Percentiles rank a stretch among this genome's conserved stretches.
Evolutionary conservation across 2,797 vertebrate genomes (phyloP).

Genomic region (Anniella stebbinsi): DNA sequence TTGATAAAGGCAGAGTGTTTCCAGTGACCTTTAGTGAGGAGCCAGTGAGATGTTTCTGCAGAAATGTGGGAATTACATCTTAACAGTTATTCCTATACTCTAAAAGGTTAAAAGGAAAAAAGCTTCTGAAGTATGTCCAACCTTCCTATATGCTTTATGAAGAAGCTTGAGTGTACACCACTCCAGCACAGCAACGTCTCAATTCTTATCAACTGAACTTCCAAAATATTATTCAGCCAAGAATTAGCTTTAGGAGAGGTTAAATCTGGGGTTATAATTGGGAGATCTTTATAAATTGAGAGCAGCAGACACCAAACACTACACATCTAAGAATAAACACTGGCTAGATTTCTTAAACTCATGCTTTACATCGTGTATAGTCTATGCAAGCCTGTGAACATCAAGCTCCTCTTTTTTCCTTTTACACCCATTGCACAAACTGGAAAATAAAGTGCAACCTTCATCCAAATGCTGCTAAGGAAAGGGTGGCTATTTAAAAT

Average conservation of each 20-base stretch:
- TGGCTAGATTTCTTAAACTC: constrained; percentile 38
- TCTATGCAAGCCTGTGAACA: constrained; percentile 36
- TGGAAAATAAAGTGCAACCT: background rate
- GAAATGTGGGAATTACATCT: constrained; percentile 46
- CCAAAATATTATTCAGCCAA: constrained; percentile 28
- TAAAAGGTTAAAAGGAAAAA: constrained; percentile 49
- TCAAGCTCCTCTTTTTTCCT: constrained; percentile 1
- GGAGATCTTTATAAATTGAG: constrained; percentile 33
- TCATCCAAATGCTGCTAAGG: constrained; percentile 17
- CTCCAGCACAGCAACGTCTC: constrained; percentile 34
- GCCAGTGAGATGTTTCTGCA: constrained; percentile 47
- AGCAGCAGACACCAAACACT: constrained; percentile 55
- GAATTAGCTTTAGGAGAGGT: constrained; percentile 28
- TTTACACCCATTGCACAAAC: background rate
- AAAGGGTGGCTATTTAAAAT: constrained; percentile 39
- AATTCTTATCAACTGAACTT: constrained; percentile 23
- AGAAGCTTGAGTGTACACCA: constrained; percentile 7
- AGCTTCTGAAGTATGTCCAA: constrained; percentile 20
- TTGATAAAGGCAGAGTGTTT: constrained; percentile 50
- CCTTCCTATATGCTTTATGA: constrained; percentile 6
- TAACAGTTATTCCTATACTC: constrained; percentile 42
- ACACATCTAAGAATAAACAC: constrained; percentile 55
- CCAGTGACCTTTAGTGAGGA: constrained; percentile 43
- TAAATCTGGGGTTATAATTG: constrained; percentile 18
- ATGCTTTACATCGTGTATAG: constrained; percentile 42